Evolutionary conservation across 2,113 vertebrate genomes (phyloP).

Genomic region (Dipodomys ordii): DNA sequence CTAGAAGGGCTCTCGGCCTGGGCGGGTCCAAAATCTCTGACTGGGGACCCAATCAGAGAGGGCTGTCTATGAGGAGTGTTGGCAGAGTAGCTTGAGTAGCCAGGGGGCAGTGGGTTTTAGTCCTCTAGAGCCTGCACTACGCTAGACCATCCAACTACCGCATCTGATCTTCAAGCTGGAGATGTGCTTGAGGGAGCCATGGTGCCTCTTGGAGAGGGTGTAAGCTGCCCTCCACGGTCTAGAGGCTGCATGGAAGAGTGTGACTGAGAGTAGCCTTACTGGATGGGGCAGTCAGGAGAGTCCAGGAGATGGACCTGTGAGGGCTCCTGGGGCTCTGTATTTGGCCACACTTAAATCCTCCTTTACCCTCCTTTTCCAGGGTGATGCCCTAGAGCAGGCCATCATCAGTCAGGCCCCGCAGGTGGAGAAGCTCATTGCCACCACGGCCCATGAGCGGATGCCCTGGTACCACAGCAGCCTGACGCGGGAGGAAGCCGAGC

Average conservation of each 20-base stretch:
- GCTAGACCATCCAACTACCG: neutral
- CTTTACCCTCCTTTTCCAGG: constrained; percentile 81
- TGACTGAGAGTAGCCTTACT: neutral
- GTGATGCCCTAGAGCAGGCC: constrained; percentile 96
- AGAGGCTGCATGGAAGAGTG: rapidly evolving
- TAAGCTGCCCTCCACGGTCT: neutral
- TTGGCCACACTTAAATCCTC: rapidly evolving
- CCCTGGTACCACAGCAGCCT: constrained; percentile 94
- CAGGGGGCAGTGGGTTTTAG: no score
- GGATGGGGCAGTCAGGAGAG: neutral
- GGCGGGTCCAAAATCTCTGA: constrained; percentile 62
- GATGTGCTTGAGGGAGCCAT: neutral
- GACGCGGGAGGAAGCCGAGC: constrained; percentile 90
- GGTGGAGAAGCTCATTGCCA: constrained; percentile 97
- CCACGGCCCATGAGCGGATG: constrained; percentile 96
- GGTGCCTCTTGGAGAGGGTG: neutral
- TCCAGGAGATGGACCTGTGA: neutral
- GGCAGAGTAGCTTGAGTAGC: no score
- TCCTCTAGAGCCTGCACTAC: neutral
- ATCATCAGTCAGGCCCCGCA: constrained; percentile 97
- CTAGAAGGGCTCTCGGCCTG: constrained; percentile 85
- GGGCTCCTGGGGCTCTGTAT: rapidly evolving
- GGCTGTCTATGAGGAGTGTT: neutral
- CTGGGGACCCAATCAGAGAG: constrained; percentile 85
- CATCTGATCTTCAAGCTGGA: neutral